phyloP scores from a whole-genome alignment of 2,797 vertebrate species.

The Astyanax mexicanus region DNA sequence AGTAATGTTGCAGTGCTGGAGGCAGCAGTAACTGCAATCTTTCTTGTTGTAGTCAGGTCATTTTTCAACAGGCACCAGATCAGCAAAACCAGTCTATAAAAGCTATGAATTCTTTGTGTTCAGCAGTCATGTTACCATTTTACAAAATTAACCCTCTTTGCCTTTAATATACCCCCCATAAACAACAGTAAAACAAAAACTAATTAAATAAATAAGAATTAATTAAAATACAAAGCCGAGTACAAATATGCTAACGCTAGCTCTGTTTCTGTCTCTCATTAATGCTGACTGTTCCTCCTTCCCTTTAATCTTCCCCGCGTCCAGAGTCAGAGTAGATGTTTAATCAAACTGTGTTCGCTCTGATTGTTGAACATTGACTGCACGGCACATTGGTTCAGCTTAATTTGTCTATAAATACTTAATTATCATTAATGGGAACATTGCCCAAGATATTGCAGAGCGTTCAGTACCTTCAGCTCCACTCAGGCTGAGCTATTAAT shows the following conservation, averaged over 20 bases:
- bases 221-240: too few relatives aligned
- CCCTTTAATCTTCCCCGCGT: not conserved
- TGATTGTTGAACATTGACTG: constrained; percentile 25
- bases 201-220: not conserved
- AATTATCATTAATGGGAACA: constrained; percentile 38
- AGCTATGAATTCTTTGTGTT: too few relatives aligned
- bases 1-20: too few relatives aligned
- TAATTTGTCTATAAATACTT: constrained; percentile 47
- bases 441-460: constrained; percentile 9
- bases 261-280: not conserved
- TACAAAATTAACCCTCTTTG: too few relatives aligned
- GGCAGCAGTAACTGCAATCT: too few relatives aligned
- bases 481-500: constrained; percentile 10
- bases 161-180: not conserved
- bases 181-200: too few relatives aligned
- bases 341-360: constrained; percentile 27
- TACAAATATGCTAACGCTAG: too few relatives aligned
- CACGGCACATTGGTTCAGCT: constrained; percentile 23
- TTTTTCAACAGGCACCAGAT: too few relatives aligned
- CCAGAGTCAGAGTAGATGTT: not conserved
- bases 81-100: too few relatives aligned
- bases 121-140: too few relatives aligned
- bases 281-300: not conserved
- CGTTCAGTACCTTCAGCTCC: constrained; percentile 14
- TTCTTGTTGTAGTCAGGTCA: too few relatives aligned